These are phyloP conservation scores for human (Homo sapiens) DNA, from an alignment of 2,113 vertebrate genomes.

Conservation along the genomic window GRCh38 chr4:158761501-158762000, in stretches of 20 bases:
- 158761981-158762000: background rate
- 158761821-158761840: background rate
- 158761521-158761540: background rate
- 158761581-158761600: background rate
- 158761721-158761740: background rate
- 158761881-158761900: background rate
- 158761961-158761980: background rate
- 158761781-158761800: background rate
- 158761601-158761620: background rate
- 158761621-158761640: background rate
- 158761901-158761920: no score
- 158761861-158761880: background rate
- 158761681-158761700: background rate
- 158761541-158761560: background rate
- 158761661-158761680: background rate
- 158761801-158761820: background rate
- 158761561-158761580: background rate
- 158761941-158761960: background rate
- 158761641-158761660: background rate
- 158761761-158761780: background rate
- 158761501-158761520: background rate
- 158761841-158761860: background rate
- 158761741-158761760: background rate
- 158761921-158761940: background rate
- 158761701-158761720: background rate